Base-by-base conservation (phyloP, 1,140 invertebrate species). In the Drosophila mauritiana region DNA sequence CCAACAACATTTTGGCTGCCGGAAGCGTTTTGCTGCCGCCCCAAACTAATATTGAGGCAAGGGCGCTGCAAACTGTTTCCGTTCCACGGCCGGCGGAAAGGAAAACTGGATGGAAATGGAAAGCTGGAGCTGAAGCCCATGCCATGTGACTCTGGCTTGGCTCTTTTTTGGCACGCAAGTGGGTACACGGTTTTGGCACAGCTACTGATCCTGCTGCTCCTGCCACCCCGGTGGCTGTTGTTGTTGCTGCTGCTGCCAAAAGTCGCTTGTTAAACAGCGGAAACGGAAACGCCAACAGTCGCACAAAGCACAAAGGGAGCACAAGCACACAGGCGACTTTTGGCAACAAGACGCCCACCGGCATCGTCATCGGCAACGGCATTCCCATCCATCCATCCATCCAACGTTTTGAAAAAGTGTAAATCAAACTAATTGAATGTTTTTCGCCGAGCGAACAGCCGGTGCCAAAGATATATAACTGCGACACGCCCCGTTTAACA, bases 381-480 rank as follows among this genome's bases (percentile, higher is more conserved):
- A 34, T 27, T 25, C 13, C 8, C 22, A 31, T 43, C 52, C 63
- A 76, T 46, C 59, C 51, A 42, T 13, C 48, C 48, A 49, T 12
- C 25, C 48, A 17, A 34, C n/a, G 25, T 67, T 77, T 51, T 51
- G 42, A 55, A 77, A 77, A 61, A 78, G 82, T 86, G 82, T 86
- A 86, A 86, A 86, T 86, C 82, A 88, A 86, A 86, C 82, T 86
- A 86, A 86, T 86, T 86, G 82, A 88, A 86, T 86, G 82, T 86
- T 86, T 86, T 86, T 88, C 62, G 75, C 48, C 48, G 73, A 81
- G 74, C 82, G 58, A 82, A 78, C 73, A 70, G 82, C 82, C 73
- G 74, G 56, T 86, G 73, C 78, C 82, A 78, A 64, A 54, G 75
- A 74, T 57, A 68, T 57, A 82, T 56, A 53, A 67, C 73, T 56